These are phyloP conservation scores for Oplegnathus fasciatus DNA, from an alignment of 2,113 vertebrate genomes.

Conservation along the genomic window DNA sequence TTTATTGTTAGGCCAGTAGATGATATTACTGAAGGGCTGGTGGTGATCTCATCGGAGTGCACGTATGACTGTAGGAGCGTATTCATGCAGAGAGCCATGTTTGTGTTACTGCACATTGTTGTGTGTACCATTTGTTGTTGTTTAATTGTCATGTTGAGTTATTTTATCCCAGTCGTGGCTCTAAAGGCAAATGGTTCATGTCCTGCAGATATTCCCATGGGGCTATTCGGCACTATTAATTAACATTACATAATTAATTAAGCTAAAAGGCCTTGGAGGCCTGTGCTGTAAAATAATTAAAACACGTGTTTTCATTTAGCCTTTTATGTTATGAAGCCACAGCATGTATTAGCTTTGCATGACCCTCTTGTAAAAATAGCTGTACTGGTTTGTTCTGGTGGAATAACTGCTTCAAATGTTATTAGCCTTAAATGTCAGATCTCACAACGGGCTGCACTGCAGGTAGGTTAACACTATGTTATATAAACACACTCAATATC, in stretches of 20 bases:
- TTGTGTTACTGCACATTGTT: background rate
- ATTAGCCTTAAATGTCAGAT: background rate
- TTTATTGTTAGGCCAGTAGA: background rate
- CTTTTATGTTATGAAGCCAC: background rate
- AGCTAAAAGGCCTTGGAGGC: constrained; percentile 43
- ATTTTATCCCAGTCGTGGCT: background rate
- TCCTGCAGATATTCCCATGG: constrained; percentile 8
- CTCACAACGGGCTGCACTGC: background rate
- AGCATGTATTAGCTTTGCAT: background rate
- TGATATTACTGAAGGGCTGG: background rate
- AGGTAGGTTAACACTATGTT: background rate
- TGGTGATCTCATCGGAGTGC: constrained; percentile 15
- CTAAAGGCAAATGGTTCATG: background rate
- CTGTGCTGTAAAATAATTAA: constrained; percentile 23
- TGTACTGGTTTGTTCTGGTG: background rate
- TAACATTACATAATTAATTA: constrained; percentile 68
- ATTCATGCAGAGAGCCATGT: background rate
- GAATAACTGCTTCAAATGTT: background rate
- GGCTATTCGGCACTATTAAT: constrained; percentile 55
- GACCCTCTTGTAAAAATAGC: background rate
- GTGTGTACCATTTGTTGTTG: background rate
- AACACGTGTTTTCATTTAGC: constrained; percentile 10
- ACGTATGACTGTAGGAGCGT: background rate
- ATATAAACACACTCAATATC: background rate
- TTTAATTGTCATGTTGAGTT: background rate